Conservation (phyloP, 2,113 vertebrate species). For the Tinamus guttatus region DNA sequence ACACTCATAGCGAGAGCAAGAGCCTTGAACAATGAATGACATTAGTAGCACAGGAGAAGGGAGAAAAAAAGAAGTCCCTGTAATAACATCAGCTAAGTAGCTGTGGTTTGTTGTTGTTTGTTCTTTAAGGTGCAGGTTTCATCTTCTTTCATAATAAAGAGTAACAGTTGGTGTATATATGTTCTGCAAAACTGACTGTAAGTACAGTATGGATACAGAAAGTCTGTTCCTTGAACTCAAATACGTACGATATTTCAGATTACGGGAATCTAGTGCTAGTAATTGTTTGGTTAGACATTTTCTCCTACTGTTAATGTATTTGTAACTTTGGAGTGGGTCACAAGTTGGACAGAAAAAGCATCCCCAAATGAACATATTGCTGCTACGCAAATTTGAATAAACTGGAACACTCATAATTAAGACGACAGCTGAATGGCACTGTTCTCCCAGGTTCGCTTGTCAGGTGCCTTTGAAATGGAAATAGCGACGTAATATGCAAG, state of each 20-base stretch:
- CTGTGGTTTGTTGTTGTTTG: fast-evolving
- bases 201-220: background rate
- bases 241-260: fast-evolving
- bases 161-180: background rate
- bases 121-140: background rate
- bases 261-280: background rate
- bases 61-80: background rate
- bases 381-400: background rate
- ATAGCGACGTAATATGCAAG: background rate
- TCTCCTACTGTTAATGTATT: background rate
- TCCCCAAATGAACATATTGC: background rate
- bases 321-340: background rate
- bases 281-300: background rate
- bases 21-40: background rate
- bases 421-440: background rate
- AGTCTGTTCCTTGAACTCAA: background rate
- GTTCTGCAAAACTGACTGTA: background rate
- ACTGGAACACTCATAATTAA: background rate
- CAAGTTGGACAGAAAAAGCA: background rate
- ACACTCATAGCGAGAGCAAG: background rate
- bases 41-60: background rate
- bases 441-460: background rate
- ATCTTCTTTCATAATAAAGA: background rate
- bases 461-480: background rate
- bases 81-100: background rate